Percentiles rank a stretch among this genome's conserved stretches.
phyloP scores from a whole-genome alignment of 2,888 invertebrate species.

The Pycnomerus fuliginosus region DNA sequence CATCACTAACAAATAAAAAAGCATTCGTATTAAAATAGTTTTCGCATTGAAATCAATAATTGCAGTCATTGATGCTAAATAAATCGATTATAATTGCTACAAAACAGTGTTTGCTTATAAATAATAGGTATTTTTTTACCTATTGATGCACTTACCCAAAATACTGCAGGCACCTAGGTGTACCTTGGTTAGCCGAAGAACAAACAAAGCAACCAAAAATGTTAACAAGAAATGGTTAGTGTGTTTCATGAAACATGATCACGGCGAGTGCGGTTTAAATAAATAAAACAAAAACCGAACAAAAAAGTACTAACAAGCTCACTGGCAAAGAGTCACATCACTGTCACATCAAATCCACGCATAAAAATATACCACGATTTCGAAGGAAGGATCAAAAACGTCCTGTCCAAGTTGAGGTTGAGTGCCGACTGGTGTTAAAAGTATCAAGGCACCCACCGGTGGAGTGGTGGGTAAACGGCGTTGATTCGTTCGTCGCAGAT shows the following conservation, averaged over 20 bases:
- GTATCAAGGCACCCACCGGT: conserved; percentile 35
- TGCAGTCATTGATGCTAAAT: no score
- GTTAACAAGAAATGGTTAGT: no score
- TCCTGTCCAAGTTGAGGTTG: conserved; percentile 34
- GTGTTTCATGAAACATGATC: conserved; percentile 10
- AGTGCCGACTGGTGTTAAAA: conserved; percentile 39
- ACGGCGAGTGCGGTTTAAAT: conserved; percentile 10
- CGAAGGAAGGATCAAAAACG: conserved; percentile 18
- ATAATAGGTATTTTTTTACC: no score
- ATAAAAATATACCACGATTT: conserved; percentile 10
- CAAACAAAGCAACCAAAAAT: no score
- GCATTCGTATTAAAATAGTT: no score
- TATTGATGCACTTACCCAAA: no score
- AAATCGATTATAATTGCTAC: no score
- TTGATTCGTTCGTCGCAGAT: conserved; percentile 47
- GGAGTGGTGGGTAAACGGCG: conserved; percentile 45
- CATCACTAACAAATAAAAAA: no score
- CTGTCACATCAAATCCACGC: conserved; percentile 18
- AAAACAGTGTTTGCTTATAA: no score
- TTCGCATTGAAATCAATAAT: no score
- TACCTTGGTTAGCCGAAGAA: no score
- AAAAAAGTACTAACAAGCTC: conserved; percentile 28
- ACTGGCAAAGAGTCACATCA: conserved; percentile 37
- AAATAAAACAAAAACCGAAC: conserved; percentile 30
- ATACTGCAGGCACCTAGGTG: no score